Evolutionary conservation across 2,888 invertebrate species (phyloP).

Genomic region (Dicranocentrus wangi): DNA sequence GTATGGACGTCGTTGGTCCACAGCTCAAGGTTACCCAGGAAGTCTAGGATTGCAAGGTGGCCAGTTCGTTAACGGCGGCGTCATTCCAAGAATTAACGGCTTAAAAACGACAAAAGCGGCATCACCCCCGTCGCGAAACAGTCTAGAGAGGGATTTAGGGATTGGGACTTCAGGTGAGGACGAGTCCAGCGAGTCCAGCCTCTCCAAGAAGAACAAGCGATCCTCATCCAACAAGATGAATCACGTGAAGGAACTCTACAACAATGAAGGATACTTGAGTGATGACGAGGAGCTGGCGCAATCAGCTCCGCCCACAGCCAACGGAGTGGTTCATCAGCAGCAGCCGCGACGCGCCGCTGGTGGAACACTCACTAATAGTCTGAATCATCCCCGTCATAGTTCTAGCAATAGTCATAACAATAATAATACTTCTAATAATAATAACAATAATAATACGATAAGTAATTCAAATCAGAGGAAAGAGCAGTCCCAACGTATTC

Average conservation of each 20-base stretch:
- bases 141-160: slow-evolving; percentile 82
- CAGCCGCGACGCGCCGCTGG: slow-evolving; percentile 75
- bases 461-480: slow-evolving; percentile 55
- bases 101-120: slow-evolving; percentile 65
- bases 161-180: slow-evolving; percentile 87
- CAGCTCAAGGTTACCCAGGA: slow-evolving; percentile 60
- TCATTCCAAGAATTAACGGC: slow-evolving; percentile 70
- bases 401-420: slow-evolving; percentile 72
- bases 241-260: slow-evolving; percentile 80
- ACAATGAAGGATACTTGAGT: slow-evolving; percentile 78
- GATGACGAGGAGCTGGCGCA: slow-evolving; percentile 74
- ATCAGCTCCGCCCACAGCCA: slow-evolving; percentile 74
- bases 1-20: slow-evolving; percentile 55
- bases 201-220: slow-evolving; percentile 78
- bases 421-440: slow-evolving; percentile 48
- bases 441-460: slow-evolving; percentile 74
- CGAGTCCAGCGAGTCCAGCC: slow-evolving; percentile 87
- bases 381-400: slow-evolving; percentile 78
- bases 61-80: slow-evolving; percentile 70
- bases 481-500: slow-evolving; percentile 42
- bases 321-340: slow-evolving; percentile 76
- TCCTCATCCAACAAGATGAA: slow-evolving; percentile 67
- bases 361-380: slow-evolving; percentile 76
- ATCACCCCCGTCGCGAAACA: slow-evolving; percentile 69
- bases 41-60: slow-evolving; percentile 66